phyloP scores from a whole-genome alignment of 2,113 vertebrate species.

The Aptenodytes forsteri region DNA sequence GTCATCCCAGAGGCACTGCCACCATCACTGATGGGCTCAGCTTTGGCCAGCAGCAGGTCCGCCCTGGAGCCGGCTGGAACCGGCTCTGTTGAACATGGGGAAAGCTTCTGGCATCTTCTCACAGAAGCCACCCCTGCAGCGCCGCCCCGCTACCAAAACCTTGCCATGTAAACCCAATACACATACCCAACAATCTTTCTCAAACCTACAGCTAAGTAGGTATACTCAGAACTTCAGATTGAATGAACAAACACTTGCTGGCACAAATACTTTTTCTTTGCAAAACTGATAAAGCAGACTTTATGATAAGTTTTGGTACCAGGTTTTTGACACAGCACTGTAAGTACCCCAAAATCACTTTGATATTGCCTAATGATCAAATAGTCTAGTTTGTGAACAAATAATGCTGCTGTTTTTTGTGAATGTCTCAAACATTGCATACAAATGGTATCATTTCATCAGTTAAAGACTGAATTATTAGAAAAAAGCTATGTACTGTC shows the following conservation, averaged over 20 bases:
- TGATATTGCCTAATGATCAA: background rate
- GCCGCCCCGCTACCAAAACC: background rate
- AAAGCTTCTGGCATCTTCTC: background rate
- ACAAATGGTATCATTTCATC: background rate
- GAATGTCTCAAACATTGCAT: background rate
- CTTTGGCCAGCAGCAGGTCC: background rate
- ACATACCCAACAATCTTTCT: background rate
- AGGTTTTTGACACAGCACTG: background rate
- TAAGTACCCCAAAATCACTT: background rate
- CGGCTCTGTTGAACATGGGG: background rate
- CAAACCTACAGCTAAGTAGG: background rate
- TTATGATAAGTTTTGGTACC: background rate
- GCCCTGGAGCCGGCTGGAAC: background rate
- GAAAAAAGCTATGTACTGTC: background rate
- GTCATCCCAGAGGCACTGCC: background rate
- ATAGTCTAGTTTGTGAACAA: background rate
- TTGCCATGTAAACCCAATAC: background rate
- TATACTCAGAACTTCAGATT: background rate
- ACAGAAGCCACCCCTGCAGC: background rate
- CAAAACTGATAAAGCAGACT: background rate
- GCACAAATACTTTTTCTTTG: background rate
- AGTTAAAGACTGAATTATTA: background rate
- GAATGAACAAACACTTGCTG: background rate
- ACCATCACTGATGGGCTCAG: rapidly evolving
- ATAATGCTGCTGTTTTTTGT: background rate